These are phyloP conservation scores for Drosophila bifasciata DNA, from an alignment of 1,140 invertebrate species.

Conservation along the genomic window DNA sequence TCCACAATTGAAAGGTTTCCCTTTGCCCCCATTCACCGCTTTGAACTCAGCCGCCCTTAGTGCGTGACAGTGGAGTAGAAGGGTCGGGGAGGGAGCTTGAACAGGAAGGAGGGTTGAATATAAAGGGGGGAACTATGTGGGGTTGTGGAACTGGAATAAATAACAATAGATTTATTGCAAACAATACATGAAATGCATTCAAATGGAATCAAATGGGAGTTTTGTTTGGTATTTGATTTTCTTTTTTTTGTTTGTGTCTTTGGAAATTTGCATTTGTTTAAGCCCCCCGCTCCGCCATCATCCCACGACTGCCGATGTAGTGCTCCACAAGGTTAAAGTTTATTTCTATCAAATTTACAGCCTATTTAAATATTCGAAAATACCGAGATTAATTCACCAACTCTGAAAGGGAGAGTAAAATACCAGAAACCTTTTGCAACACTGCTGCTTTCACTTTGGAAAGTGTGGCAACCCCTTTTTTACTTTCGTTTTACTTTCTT, in stretches of 20 bases:
- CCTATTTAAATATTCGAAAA: too few species aligned
- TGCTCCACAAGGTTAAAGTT: background rate
- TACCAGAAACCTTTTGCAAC: too few species aligned
- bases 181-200: constrained; percentile 75
- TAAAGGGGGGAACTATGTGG: background rate
- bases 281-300: too few species aligned
- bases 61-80: too few species aligned
- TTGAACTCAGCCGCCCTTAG: constrained; percentile 56
- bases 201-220: constrained; percentile 60
- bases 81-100: constrained; percentile 3
- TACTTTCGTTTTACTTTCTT: too few species aligned
- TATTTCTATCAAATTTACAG: too few species aligned
- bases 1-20: constrained; percentile 39
- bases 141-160: constrained; percentile 29
- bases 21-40: constrained; percentile 12
- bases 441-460: background rate
- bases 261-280: constrained; percentile 10
- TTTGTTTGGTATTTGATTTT: constrained; percentile 28
- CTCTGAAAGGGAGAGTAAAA: background rate
- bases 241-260: constrained; percentile 1
- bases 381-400: background rate
- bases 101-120: constrained; percentile 3
- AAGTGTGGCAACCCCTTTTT: background rate
- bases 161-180: constrained; percentile 81
- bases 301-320: background rate